Percentiles rank a stretch among this genome's conserved stretches.
Evolutionary conservation across 2,113 vertebrate genomes (phyloP).

Genomic region (Ameiurus melas): DNA sequence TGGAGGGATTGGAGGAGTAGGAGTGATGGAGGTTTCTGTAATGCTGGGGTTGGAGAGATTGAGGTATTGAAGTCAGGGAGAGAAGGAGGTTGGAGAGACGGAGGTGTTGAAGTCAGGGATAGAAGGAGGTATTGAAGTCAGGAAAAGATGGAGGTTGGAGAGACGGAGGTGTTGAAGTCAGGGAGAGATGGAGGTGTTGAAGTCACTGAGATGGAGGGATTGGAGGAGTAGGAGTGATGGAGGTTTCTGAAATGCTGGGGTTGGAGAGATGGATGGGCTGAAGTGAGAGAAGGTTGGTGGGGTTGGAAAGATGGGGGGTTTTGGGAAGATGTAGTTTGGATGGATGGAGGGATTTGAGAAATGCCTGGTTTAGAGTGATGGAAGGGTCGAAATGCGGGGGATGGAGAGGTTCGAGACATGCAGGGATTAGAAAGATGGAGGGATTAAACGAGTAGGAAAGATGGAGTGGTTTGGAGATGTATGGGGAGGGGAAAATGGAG

Average conservation of each 20-base stretch:
- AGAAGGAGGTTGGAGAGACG: not conserved
- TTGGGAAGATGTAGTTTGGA: not conserved
- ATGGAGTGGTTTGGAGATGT: not conserved
- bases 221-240: too few species aligned
- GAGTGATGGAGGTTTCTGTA: too few species aligned
- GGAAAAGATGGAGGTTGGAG: too few species aligned
- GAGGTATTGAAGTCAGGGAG: not conserved
- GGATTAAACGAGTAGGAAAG: too few species aligned
- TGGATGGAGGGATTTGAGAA: not conserved
- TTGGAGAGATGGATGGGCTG: not conserved
- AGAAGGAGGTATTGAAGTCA: not conserved
- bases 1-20: too few species aligned
- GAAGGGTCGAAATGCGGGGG: not conserved
- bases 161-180: too few species aligned
- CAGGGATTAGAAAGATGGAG: not conserved
- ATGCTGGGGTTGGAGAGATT: not conserved
- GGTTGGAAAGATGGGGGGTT: not conserved
- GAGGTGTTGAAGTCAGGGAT: not conserved
- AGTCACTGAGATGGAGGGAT: too few species aligned
- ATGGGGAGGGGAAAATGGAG: not conserved
- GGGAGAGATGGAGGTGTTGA: too few species aligned
- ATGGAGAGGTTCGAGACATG: not conserved
- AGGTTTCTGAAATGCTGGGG: too few species aligned
- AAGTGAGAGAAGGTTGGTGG: not conserved
- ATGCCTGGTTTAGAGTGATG: not conserved